These are phyloP conservation scores for Thalassoma bifasciatum DNA, from an alignment of 2,113 vertebrate species.

Conservation along the genomic window DNA sequence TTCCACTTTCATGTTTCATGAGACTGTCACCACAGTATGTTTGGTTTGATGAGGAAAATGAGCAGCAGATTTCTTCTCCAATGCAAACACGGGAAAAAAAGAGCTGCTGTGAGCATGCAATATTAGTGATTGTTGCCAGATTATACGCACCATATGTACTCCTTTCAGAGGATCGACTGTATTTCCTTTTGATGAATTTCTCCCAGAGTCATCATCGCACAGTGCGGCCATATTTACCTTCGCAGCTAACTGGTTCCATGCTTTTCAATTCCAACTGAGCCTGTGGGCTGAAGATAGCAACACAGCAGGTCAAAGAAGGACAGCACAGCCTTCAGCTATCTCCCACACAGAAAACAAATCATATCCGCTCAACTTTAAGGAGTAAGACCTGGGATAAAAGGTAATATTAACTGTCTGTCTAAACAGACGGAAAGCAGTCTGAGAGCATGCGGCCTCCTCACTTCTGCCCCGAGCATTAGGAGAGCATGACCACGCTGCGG, in stretches of 20 bases:
- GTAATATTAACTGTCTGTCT: constrained; percentile 76
- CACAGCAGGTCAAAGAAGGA: constrained; percentile 67
- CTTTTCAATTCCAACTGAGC: constrained; percentile 47
- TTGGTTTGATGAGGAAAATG: constrained; percentile 74
- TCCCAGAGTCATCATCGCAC: constrained; percentile 53
- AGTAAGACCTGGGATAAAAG: constrained; percentile 74
- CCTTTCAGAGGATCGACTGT: constrained; percentile 45
- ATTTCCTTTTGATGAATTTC: constrained; percentile 61
- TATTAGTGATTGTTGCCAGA: constrained; percentile 70
- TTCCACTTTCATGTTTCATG: constrained; percentile 69
- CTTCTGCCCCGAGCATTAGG: constrained; percentile 29
- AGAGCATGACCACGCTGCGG: constrained; percentile 24
- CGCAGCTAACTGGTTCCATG: constrained; percentile 61
- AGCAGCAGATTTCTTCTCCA: constrained; percentile 71
- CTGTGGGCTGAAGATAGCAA: constrained; percentile 50
- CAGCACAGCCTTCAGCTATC: constrained; percentile 63
- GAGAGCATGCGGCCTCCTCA: constrained; percentile 31
- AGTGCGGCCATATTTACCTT: constrained; percentile 43
- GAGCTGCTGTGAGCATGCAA: constrained; percentile 60
- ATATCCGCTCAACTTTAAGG: constrained; percentile 73
- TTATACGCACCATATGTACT: constrained; percentile 63
- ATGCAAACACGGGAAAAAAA: constrained; percentile 68
- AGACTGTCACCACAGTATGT: constrained; percentile 70
- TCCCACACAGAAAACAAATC: constrained; percentile 68
- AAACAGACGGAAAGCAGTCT: constrained; percentile 67